phyloP scores from a whole-genome alignment of 2,113 vertebrate species.

The Opisthocomus hoazin region DNA sequence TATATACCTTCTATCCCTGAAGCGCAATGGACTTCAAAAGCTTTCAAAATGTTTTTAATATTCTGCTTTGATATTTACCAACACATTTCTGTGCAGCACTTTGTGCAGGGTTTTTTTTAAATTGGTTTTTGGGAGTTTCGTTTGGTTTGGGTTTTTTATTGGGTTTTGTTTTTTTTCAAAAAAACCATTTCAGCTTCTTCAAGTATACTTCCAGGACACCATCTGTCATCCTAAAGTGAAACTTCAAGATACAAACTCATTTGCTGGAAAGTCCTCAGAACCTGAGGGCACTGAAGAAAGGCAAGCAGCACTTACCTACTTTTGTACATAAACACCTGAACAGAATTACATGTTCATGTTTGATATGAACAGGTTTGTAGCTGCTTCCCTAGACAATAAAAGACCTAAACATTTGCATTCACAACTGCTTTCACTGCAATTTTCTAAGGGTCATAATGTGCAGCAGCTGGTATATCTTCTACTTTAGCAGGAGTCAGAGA shows the following conservation, averaged over 20 bases:
- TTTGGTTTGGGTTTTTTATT: neutral
- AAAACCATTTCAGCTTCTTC: neutral
- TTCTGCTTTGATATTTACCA: neutral
- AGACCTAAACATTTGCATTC: neutral
- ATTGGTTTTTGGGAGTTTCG: neutral
- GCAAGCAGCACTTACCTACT: neutral
- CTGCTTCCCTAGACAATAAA: neutral
- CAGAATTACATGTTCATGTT: neutral
- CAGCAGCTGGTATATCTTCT: neutral
- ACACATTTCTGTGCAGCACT: neutral
- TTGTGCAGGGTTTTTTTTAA: neutral
- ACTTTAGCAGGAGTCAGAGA: neutral
- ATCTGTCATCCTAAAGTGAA: neutral
- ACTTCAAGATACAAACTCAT: neutral
- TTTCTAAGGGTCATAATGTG: neutral
- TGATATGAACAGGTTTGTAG: neutral
- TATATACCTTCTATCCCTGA: neutral
- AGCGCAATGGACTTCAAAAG: neutral
- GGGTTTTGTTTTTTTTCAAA: neutral
- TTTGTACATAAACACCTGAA: neutral
- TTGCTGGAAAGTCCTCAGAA: neutral
- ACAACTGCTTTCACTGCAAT: neutral
- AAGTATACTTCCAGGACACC: neutral
- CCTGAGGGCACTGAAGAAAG: neutral
- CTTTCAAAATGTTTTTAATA: neutral